A percentile compares a stretch with the other conserved stretches of the same genome.
Evolutionary conservation across 1,140 invertebrate genomes (phyloP).

Genomic region (Zaprionus vittiger): DNA sequence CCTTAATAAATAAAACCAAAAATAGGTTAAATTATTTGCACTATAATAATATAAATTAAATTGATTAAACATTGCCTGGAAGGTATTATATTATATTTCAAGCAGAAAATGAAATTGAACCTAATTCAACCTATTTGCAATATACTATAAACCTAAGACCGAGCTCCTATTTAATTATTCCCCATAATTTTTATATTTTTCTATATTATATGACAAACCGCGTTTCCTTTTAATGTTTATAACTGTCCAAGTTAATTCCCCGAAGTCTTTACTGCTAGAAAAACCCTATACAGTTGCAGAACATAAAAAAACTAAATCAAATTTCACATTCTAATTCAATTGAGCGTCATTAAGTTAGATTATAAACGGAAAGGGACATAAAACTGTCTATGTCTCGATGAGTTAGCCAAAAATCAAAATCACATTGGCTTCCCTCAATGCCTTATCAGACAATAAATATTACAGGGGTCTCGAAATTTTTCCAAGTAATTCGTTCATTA

Average conservation of each 20-base stretch:
- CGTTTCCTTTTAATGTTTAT: background rate
- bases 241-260: background rate
- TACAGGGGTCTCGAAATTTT: background rate
- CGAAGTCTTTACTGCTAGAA: background rate
- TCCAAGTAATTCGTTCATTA: background rate
- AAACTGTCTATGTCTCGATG: background rate
- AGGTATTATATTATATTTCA: too few species aligned
- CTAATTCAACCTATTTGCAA: too few species aligned
- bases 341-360: background rate
- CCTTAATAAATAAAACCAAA: too few species aligned
- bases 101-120: too few species aligned
- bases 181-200: too few species aligned
- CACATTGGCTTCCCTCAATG: background rate
- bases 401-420: conserved; percentile 8
- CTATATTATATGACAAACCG: too few species aligned
- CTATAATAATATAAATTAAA: background rate
- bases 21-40: too few species aligned
- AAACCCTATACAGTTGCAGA: background rate
- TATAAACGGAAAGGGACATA: background rate
- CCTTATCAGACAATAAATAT: background rate
- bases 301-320: background rate
- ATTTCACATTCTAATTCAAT: conserved; percentile 2
- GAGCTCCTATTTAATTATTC: background rate
- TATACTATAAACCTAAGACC: background rate
- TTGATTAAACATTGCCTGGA: background rate